These are phyloP conservation scores for Nasonovia ribisnigri DNA, from an alignment of 2,888 invertebrate genomes.

Conservation along the genomic window DNA sequence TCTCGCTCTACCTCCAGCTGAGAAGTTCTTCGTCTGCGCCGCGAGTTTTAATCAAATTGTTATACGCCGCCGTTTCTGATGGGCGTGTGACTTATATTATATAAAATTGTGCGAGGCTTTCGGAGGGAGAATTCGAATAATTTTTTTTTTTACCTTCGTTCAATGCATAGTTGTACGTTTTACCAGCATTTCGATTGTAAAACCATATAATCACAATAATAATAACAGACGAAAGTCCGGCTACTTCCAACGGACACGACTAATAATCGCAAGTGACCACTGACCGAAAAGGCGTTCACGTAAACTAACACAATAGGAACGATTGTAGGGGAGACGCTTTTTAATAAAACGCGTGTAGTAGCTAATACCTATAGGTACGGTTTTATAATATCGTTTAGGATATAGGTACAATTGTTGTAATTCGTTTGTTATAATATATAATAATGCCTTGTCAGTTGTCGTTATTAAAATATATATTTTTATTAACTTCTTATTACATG, in stretches of 20 bases:
- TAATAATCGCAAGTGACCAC: slow-evolving; percentile 57
- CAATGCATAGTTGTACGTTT: neutral
- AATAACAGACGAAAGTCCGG: neutral
- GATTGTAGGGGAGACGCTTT: neutral
- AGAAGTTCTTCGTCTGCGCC: slow-evolving; percentile 33
- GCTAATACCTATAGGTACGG: neutral
- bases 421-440: neutral
- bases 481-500: neutral
- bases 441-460: neutral
- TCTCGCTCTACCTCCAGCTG: slow-evolving; percentile 52
- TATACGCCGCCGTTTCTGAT: slow-evolving; percentile 30
- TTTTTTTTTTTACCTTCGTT: neutral
- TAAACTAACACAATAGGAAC: neutral
- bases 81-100: slow-evolving; percentile 36
- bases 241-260: slow-evolving; percentile 28
- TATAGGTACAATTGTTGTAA: neutral
- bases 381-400: neutral
- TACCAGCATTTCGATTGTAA: slow-evolving; percentile 48
- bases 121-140: neutral
- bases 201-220: neutral
- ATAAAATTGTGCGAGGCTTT: neutral
- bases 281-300: slow-evolving; percentile 45
- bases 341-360: neutral
- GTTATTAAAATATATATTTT: neutral
- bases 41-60: slow-evolving; percentile 55